Percentiles rank a stretch among this genome's conserved stretches.
Evolutionary conservation across 2,888 invertebrate genomes (phyloP).

Genomic region (Epinotia ramella): DNA sequence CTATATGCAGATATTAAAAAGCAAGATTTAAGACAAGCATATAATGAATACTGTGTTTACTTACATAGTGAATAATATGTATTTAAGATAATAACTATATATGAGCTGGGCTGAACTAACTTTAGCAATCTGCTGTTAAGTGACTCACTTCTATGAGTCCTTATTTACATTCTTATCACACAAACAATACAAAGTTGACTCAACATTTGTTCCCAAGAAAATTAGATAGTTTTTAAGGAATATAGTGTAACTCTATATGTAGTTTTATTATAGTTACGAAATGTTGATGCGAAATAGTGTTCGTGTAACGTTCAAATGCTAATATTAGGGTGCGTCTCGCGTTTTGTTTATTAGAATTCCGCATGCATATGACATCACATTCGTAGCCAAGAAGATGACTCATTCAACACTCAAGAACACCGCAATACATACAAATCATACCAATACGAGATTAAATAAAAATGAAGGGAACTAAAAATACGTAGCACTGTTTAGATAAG

Average conservation of each 20-base stretch:
- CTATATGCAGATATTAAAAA: too few relatives aligned
- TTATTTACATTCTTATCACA: constrained; percentile 42
- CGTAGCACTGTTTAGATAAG: constrained; percentile 36
- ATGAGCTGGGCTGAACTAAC: background rate
- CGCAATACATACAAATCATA: constrained; percentile 49
- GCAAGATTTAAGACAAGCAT: too few relatives aligned
- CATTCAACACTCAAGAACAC: constrained; percentile 59
- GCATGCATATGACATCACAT: constrained; percentile 77
- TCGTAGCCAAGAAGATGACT: constrained; percentile 68
- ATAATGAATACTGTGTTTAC: background rate
- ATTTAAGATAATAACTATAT: background rate
- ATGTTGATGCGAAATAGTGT: constrained; percentile 18
- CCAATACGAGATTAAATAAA: constrained; percentile 39
- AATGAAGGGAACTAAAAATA: constrained; percentile 31
- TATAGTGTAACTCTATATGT: constrained; percentile 5
- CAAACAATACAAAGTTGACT: constrained; percentile 30
- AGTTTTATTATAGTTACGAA: constrained; percentile 14
- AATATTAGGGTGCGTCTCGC: constrained; percentile 54
- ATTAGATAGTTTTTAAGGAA: background rate
- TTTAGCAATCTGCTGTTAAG: constrained; percentile 3
- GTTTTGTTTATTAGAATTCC: constrained; percentile 69
- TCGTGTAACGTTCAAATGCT: constrained; percentile 48
- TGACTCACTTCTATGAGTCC: constrained; percentile 23
- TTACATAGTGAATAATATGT: constrained; percentile 13
- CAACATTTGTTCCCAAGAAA: constrained; percentile 22